A percentile compares a stretch with the other conserved stretches of the same genome.
phyloP scores from a whole-genome alignment of 2,113 vertebrate genomes.

The Pseudorectes ferrugineus region DNA sequence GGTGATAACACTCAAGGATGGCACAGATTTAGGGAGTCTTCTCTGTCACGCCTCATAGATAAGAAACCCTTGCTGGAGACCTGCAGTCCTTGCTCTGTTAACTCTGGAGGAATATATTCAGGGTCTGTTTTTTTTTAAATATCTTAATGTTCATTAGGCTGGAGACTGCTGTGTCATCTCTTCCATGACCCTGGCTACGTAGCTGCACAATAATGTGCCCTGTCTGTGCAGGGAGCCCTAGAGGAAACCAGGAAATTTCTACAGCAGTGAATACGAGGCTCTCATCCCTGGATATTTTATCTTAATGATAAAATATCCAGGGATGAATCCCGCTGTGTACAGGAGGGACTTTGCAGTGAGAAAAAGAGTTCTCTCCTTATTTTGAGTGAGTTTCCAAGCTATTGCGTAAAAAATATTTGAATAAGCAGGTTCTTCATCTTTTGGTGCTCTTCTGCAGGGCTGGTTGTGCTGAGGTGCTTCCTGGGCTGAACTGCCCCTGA shows the following conservation, averaged over 20 bases:
- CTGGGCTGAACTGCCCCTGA: not conserved
- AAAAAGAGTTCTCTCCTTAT: not conserved
- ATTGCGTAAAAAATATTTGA: not conserved
- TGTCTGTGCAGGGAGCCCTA: not conserved
- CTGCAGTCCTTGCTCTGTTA: not conserved
- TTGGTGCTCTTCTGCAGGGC: not conserved
- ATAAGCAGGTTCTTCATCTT: not conserved
- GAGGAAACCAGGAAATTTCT: not conserved
- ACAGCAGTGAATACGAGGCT: not conserved
- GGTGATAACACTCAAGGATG: not conserved
- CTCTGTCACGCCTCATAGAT: not conserved
- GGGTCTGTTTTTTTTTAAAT: not conserved
- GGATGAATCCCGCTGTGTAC: accelerated
- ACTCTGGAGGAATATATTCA: not conserved
- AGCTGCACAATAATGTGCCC: not conserved
- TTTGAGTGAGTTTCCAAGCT: not conserved
- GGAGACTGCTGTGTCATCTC: not conserved
- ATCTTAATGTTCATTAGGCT: not conserved
- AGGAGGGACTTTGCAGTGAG: not conserved
- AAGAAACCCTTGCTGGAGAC: not conserved
- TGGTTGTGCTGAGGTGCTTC: not conserved
- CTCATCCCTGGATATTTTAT: not conserved
- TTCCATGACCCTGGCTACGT: not conserved
- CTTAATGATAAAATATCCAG: too few relatives aligned
- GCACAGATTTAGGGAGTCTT: not conserved